Base-by-base conservation (phyloP, 2,888 invertebrate species). In the Teleogryllus oceanicus region DNA sequence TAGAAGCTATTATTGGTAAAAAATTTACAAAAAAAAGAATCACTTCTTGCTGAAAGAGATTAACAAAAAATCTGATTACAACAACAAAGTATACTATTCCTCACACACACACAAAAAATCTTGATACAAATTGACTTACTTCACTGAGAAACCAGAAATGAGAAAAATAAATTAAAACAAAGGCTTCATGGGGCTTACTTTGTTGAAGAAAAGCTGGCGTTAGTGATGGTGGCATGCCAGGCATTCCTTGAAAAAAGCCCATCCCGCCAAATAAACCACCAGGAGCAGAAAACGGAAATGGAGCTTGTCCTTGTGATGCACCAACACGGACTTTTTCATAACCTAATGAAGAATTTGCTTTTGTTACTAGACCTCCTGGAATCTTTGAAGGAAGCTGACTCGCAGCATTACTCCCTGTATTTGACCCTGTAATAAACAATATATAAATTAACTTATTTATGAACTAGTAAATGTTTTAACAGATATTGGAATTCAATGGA, bases 151-250 rank as follows among this genome's bases (percentile, higher is more conserved):
- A 20, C 13, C 4, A 1, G 11, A 74, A 74, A 74, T 74, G 18
- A 62, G 18, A 74, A n/a, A 74, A 13, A 12, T 74, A 11, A 13
- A n/a, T 74, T 74, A 21, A 74, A 74, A 77, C 5, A 37, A 37
- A 37, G 5, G 37, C 37, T 8, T 37, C 37, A 37, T 37, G 37
- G 84, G 21, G 93, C 93, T 93, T 92, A 94, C 94, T 94, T 90
- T 94, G 94, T 88, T 94, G 94, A 88, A 95, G 90, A 87, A 94
- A 50, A 8, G 77, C 77, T 49, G 77, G 49, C 11, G 21, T 77
- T 50, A 77, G 16, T 1, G 49, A 37, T 49, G 77, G 20, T 8
- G 77, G 77, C 49, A 77, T 49, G 84, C 84, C 77, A 77, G 49
- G 18, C 77, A 77, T 77, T 11, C 79, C 82, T 16, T 77, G 81